phyloP scores from a whole-genome alignment of 2,113 vertebrate species.

The Bufo bufo region DNA sequence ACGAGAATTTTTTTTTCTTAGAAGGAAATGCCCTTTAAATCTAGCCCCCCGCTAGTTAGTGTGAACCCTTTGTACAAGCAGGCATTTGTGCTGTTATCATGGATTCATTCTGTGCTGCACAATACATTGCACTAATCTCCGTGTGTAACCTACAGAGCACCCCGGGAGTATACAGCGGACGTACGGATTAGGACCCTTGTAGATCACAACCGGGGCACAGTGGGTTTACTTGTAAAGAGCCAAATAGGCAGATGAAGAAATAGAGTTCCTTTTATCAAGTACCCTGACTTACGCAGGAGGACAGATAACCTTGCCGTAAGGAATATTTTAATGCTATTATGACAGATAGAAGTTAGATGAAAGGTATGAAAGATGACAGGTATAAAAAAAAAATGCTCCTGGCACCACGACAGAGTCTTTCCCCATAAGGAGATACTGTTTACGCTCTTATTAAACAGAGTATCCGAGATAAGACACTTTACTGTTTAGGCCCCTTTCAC shows the following conservation, averaged over 20 bases:
- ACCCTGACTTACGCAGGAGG: constrained; percentile 39
- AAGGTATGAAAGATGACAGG: constrained; percentile 52
- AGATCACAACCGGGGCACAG: constrained; percentile 20
- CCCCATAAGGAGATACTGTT: background rate
- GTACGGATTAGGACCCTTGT: background rate
- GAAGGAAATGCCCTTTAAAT: no score
- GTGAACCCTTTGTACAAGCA: no score
- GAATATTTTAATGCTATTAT: constrained; percentile 55
- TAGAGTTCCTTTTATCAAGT: constrained; percentile 41
- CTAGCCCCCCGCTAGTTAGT: no score
- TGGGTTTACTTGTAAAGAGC: constrained; percentile 16
- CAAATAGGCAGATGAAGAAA: constrained; percentile 24
- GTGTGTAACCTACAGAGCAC: background rate
- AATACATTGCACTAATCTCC: background rate
- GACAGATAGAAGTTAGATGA: constrained; percentile 46
- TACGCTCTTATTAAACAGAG: constrained; percentile 21
- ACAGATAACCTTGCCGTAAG: constrained; percentile 54
- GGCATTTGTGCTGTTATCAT: background rate
- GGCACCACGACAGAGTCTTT: constrained; percentile 25
- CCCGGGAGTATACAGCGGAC: background rate
- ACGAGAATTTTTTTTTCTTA: no score
- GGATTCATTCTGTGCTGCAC: background rate
- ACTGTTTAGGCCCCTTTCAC: background rate
- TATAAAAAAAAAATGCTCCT: constrained; percentile 25
- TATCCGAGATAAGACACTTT: background rate